A percentile compares a stretch with the other conserved stretches of the same genome.
phyloP scores from a whole-genome alignment of 2,797 vertebrate genomes.

The Phoeniculus purpureus region DNA sequence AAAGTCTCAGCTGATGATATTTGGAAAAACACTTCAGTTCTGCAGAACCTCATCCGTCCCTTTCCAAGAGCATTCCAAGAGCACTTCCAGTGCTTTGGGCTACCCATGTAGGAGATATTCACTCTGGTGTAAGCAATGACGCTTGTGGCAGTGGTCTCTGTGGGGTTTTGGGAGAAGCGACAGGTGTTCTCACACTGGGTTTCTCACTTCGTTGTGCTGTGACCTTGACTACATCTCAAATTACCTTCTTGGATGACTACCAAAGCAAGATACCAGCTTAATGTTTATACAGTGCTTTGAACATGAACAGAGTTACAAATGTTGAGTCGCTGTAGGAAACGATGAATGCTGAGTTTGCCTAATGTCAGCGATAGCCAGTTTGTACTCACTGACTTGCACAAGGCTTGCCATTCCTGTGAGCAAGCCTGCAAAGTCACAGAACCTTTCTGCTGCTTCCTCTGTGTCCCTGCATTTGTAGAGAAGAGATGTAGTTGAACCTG shows the following conservation, averaged over 20 bases:
- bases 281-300: background rate
- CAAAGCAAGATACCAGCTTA: background rate
- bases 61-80: background rate
- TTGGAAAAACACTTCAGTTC: background rate
- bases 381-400: background rate
- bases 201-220: background rate
- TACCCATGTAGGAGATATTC: fast-evolving
- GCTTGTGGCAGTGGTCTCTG: background rate
- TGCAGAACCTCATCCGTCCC: background rate
- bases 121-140: background rate
- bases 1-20: background rate
- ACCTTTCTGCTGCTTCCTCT: background rate
- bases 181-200: background rate
- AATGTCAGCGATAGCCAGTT: background rate
- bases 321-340: background rate
- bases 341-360: background rate
- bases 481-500: background rate
- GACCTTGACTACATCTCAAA: background rate
- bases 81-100: background rate
- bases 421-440: background rate
- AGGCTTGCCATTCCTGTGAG: background rate
- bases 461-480: background rate
- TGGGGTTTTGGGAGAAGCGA: background rate
- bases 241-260: background rate
- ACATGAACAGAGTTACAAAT: fast-evolving